Conservation (phyloP, 2,113 vertebrate genomes). For the Platycercus adscitus region DNA sequence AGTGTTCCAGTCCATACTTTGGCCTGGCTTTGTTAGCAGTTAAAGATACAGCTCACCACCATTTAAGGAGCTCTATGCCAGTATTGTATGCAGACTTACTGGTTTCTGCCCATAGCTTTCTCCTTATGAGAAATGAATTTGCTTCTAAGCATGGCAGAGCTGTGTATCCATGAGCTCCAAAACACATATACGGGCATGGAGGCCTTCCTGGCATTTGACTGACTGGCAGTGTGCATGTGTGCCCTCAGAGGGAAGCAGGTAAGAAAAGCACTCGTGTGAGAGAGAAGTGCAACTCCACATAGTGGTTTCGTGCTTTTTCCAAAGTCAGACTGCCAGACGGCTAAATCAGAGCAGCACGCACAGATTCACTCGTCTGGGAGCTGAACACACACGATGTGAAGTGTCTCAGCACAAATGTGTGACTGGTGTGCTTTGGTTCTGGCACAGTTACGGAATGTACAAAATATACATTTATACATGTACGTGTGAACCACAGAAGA, state of each 20-base stretch:
- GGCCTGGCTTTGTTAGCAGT: not conserved
- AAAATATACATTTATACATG: not conserved
- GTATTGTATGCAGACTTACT: not conserved
- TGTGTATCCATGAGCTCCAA: not conserved
- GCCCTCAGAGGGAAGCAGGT: not conserved
- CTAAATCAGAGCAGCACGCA: rapidly evolving
- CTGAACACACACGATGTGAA: rapidly evolving
- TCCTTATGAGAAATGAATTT: not conserved
- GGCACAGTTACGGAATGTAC: not conserved
- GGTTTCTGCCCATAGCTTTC: not conserved
- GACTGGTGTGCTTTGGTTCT: not conserved
- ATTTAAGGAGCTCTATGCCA: not conserved
- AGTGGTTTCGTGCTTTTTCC: not conserved
- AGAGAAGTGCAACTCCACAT: not conserved
- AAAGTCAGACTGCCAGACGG: not conserved
- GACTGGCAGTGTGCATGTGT: rapidly evolving
- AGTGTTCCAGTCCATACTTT: not conserved
- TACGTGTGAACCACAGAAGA: not conserved
- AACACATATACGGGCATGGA: not conserved
- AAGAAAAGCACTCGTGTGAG: not conserved
- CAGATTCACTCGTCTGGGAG: not conserved
- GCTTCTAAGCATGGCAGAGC: not conserved
- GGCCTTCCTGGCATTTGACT: not conserved
- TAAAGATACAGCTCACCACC: not conserved
- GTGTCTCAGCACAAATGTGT: not conserved